phyloP scores from a whole-genome alignment of 2,888 invertebrate genomes.

The Enoplolaimus lenunculus region DNA sequence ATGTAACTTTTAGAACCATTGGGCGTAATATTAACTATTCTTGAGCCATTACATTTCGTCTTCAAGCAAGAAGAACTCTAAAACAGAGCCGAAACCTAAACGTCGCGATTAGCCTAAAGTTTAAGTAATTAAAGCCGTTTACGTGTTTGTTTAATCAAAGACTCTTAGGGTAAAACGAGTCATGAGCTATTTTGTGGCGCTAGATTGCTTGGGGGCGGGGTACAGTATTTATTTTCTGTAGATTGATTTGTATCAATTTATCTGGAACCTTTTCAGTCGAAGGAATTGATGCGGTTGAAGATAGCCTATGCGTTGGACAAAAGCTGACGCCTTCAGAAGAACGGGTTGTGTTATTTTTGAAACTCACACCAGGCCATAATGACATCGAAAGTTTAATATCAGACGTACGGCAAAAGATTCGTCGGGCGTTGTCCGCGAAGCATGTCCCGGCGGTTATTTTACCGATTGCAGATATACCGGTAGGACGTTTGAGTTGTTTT shows the following conservation, averaged over 20 bases:
- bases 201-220: background rate
- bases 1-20: too few relatives aligned
- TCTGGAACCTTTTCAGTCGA: constrained; percentile 46
- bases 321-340: constrained; percentile 45
- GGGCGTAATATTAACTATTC: too few relatives aligned
- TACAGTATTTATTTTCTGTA: background rate
- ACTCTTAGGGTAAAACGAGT: too few relatives aligned
- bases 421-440: constrained; percentile 45
- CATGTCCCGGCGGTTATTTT: constrained; percentile 49
- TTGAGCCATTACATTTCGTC: too few relatives aligned
- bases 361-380: constrained; percentile 39
- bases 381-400: constrained; percentile 42
- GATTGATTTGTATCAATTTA: background rate
- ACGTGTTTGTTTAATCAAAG: too few relatives aligned
- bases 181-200: too few relatives aligned
- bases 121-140: too few relatives aligned
- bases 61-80: too few relatives aligned
- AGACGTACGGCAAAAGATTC: constrained; percentile 43
- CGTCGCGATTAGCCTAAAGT: too few relatives aligned
- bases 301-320: constrained; percentile 49
- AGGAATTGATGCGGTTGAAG: constrained; percentile 46
- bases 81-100: too few relatives aligned
- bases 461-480: constrained; percentile 46
- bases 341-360: constrained; percentile 49
- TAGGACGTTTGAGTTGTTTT: constrained; percentile 38